These are phyloP conservation scores for Anarhynchus alexandrinus DNA, from an alignment of 2,113 vertebrate species.

Conservation along the genomic window DNA sequence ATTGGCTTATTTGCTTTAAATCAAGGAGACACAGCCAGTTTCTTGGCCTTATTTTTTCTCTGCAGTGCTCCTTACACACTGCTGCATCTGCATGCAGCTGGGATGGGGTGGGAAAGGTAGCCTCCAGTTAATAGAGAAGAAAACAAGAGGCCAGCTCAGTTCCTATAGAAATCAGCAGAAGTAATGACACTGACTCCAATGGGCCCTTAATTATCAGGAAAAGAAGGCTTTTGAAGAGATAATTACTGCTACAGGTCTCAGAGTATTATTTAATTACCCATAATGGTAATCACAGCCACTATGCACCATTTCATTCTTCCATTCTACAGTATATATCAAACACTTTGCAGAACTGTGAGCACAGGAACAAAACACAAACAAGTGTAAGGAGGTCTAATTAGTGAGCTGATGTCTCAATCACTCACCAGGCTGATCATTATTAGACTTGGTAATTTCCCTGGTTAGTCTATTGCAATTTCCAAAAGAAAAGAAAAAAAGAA, in stretches of 20 bases:
- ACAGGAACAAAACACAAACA: slow-evolving; percentile 15
- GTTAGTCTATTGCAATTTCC: background rate
- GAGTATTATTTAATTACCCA: slow-evolving; percentile 60
- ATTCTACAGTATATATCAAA: background rate
- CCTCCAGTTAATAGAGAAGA: background rate
- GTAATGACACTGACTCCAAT: background rate
- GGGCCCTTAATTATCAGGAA: background rate
- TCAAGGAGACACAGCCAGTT: background rate
- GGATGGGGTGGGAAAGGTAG: background rate
- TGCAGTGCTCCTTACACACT: background rate
- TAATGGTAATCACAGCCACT: slow-evolving; percentile 33
- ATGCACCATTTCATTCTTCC: background rate
- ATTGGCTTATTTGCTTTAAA: background rate
- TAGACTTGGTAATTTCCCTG: background rate
- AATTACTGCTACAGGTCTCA: slow-evolving; percentile 37
- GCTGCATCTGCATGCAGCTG: background rate
- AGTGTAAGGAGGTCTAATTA: background rate
- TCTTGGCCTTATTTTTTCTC: background rate
- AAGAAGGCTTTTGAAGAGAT: slow-evolving; percentile 18
- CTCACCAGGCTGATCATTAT: background rate
- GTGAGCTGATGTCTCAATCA: background rate
- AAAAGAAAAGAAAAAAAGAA: background rate
- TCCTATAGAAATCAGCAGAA: background rate
- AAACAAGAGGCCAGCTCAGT: background rate
- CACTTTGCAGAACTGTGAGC: background rate